Evolutionary conservation across 1,140 invertebrate species (phyloP).

Genomic region (Drosophila varians): DNA sequence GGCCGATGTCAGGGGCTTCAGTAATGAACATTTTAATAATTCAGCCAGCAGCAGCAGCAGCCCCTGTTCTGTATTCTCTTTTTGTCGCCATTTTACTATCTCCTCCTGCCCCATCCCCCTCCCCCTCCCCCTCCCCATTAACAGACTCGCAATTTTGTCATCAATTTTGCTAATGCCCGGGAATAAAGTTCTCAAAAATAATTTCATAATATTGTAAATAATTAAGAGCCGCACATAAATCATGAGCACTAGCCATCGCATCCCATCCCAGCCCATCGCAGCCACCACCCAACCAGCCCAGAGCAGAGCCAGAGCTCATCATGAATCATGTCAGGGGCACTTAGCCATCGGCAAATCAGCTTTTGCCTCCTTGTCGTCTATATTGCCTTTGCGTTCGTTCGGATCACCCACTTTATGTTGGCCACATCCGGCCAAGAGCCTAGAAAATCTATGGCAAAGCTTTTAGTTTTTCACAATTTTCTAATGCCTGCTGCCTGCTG

Average conservation of each 20-base stretch:
- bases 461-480: constrained; percentile 63
- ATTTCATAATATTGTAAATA: constrained; percentile 69
- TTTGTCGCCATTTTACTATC: constrained; percentile 28
- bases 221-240: constrained; percentile 62
- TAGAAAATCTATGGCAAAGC: constrained; percentile 41
- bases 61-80: constrained; percentile 5
- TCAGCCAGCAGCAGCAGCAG: constrained; percentile 30
- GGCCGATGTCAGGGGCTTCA: constrained; percentile 41
- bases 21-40: constrained; percentile 78
- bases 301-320: constrained; percentile 1
- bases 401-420: constrained; percentile 30
- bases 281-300: too few relatives aligned
- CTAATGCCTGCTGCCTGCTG: neutral
- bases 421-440: constrained; percentile 38
- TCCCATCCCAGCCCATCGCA: neutral
- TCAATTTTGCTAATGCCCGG: constrained; percentile 54
- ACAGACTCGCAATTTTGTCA: constrained; percentile 13
- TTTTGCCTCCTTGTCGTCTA: neutral
- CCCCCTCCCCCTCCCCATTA: neutral
- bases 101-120: neutral
- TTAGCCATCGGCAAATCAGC: constrained; percentile 49
- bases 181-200: constrained; percentile 60
- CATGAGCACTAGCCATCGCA: constrained; percentile 10
- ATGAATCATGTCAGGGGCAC: constrained; percentile 78
- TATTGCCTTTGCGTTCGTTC: neutral